phyloP scores from a whole-genome alignment of 2,113 vertebrate species.

The Axis porcinus region DNA sequence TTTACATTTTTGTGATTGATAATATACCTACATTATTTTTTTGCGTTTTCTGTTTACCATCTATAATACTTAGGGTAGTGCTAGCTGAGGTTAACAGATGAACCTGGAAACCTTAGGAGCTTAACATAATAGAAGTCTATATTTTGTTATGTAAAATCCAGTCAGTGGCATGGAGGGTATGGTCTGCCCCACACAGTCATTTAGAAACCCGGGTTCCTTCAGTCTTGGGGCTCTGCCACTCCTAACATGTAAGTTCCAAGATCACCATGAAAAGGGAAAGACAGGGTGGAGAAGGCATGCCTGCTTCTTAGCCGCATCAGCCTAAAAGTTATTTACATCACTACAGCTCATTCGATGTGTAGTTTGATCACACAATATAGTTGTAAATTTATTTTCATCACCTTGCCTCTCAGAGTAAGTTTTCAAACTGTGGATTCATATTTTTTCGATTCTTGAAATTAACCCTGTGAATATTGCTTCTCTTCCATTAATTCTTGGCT shows the following conservation, averaged over 20 bases:
- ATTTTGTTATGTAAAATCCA: neutral
- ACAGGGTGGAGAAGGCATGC: neutral
- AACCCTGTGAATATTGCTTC: neutral
- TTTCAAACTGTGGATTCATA: neutral
- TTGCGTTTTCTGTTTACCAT: neutral
- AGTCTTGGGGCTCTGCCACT: neutral
- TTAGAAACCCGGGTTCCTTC: neutral
- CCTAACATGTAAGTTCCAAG: neutral
- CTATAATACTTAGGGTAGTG: neutral
- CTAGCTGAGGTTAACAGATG: neutral
- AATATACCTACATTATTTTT: neutral
- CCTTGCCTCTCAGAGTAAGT: neutral
- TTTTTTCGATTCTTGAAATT: neutral
- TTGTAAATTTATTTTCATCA: neutral
- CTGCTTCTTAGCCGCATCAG: neutral
- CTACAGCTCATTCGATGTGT: neutral
- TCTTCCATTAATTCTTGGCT: neutral
- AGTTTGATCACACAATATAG: neutral
- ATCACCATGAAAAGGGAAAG: neutral
- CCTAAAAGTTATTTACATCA: neutral
- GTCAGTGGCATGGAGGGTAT: neutral
- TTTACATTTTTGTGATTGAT: slow-evolving; percentile 15
- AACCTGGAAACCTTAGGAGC: neutral
- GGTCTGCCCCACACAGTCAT: neutral
- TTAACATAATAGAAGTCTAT: neutral